Evolutionary conservation across 2,797 vertebrate species (phyloP), one percentile per base, ranked within the genome.

Genomic region (Tangara arthus): DNA sequence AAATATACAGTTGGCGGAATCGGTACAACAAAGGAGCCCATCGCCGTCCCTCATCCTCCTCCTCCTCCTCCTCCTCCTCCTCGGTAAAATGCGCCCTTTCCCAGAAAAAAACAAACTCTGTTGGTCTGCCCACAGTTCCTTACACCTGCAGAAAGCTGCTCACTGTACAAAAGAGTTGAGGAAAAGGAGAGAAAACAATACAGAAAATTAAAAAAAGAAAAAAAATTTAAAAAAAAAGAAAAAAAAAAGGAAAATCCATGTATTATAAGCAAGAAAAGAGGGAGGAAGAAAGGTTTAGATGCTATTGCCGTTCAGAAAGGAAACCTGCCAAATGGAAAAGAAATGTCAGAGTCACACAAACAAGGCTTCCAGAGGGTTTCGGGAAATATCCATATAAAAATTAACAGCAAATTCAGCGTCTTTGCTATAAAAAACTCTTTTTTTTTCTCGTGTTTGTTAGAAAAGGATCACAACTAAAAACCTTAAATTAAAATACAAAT

Each of bases 331-430:
- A 97, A 96, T 81, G 93, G 96, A 97, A 96, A 92, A 93, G 57
- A 96, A 97, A 97, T 27, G 94, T 96, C 92, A 96, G 96, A 96
- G 91, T 94, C 96, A 96, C 96, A 96, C 86, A 97, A 97, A 97
- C 89, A 95, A 98, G 89, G 96, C 91, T 96, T 97, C 83, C 69
- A 56, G 66, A 90, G 90, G 95, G 94, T 87, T 89, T 82, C 47
- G 64, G 95, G 95, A 97, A 97, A 97, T 94, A 96, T 90, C 72
- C 46, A 96, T 97, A 97, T 93, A 97, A 98, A 98, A 98, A 97
- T 97, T 93, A 97, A 97, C 93, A 96, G 95, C 94, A 97, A 97
- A 97, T 96, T 95, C 94, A 91, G 94, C 88, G 50, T 89, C 95
- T 97, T 97, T 94, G 95, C 96, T 97, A 97, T 96, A 97, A 97